Conservation (phyloP, 2,113 vertebrate genomes). For the Elachura formosa region DNA sequence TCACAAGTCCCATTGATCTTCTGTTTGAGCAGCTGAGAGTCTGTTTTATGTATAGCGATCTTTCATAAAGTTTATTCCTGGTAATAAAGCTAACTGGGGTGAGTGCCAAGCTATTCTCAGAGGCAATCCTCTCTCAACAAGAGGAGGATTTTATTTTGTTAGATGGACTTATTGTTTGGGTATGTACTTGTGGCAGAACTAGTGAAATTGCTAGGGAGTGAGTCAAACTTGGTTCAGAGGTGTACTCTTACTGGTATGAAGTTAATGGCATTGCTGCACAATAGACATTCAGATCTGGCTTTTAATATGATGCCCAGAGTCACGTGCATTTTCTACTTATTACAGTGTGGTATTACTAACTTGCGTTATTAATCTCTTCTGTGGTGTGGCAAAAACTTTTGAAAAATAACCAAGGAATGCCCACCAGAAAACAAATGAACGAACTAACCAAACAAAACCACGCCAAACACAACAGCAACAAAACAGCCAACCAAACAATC, state of each 20-base stretch:
- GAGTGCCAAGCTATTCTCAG: slow-evolving; percentile 80
- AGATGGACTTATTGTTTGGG: slow-evolving; percentile 72
- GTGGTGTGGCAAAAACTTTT: not conserved
- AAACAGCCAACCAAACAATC: not conserved
- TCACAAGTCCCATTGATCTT: slow-evolving; percentile 77
- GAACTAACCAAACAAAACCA: not conserved
- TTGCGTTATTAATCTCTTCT: not conserved
- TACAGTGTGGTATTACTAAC: not conserved
- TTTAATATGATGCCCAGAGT: slow-evolving; percentile 25
- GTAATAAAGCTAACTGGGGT: slow-evolving; percentile 73
- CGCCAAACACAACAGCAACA: not conserved
- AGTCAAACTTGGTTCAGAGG: slow-evolving; percentile 53
- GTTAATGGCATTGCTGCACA: slow-evolving; percentile 33
- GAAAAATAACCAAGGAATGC: not conserved
- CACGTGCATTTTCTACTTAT: slow-evolving; percentile 12
- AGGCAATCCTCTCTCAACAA: slow-evolving; percentile 65
- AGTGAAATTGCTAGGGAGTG: slow-evolving; percentile 55
- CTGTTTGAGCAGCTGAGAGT: slow-evolving; percentile 79
- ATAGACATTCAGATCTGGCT: slow-evolving; percentile 2
- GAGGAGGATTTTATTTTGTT: slow-evolving; percentile 72
- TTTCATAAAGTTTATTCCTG: slow-evolving; percentile 83
- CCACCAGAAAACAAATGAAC: not conserved
- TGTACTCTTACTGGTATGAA: slow-evolving; percentile 51
- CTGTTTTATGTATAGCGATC: slow-evolving; percentile 73
- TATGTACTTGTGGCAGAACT: slow-evolving; percentile 69